phyloP scores from a whole-genome alignment of 1,140 invertebrate genomes.

The Argopecten irradians region DNA sequence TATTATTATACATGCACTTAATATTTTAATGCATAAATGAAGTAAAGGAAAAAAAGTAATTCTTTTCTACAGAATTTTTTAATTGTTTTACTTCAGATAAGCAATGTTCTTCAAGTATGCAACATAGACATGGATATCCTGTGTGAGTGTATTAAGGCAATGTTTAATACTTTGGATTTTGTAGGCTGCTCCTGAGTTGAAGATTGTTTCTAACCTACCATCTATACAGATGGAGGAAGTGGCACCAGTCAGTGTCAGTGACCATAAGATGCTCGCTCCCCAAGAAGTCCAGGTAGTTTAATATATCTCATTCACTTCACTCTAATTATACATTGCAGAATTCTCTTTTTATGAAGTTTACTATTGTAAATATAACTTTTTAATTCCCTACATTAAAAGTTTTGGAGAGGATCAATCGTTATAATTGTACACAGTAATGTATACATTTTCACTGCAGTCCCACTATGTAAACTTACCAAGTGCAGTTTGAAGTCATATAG shows the following conservation, averaged over 20 bases:
- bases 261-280: constrained; percentile 92
- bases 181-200: constrained; percentile 89
- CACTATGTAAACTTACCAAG: too few species aligned
- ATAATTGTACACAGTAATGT: too few species aligned
- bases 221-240: constrained; percentile 97
- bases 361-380: background rate
- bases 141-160: background rate
- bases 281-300: constrained; percentile 90
- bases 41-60: background rate
- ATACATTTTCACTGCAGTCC: too few species aligned
- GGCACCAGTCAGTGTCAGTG: constrained; percentile 90
- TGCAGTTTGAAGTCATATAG: too few species aligned
- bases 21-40: too few species aligned
- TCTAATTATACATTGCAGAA: background rate
- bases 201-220: constrained; percentile 93
- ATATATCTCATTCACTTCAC: background rate
- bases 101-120: background rate
- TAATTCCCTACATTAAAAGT: background rate
- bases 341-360: background rate
- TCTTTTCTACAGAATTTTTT: background rate
- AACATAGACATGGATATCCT: background rate
- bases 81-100: background rate
- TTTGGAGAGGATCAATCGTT: too few species aligned
- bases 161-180: constrained; percentile 55
- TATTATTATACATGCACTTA: too few species aligned